Evolutionary conservation across 2,797 vertebrate genomes (phyloP).

Genomic region (Epinephelus coioides): DNA sequence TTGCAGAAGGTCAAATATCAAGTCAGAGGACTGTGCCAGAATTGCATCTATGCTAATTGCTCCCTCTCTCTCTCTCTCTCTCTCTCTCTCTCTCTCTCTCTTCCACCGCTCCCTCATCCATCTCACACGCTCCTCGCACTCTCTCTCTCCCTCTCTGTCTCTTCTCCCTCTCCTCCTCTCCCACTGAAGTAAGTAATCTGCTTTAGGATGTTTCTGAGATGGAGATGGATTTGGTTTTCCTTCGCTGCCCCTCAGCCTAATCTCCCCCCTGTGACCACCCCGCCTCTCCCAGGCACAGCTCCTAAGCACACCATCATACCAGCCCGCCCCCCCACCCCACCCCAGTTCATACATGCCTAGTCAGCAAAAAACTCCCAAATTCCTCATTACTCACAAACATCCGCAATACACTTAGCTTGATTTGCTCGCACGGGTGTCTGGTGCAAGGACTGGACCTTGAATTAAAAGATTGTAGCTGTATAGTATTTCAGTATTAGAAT

Average conservation of each 20-base stretch:
- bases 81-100: slow-evolving; percentile 45
- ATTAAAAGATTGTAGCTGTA: slow-evolving; percentile 57
- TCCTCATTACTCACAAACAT: slow-evolving; percentile 84
- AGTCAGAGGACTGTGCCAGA: slow-evolving; percentile 83
- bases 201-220: slow-evolving; percentile 86
- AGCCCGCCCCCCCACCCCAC: not conserved
- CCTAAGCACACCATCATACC: slow-evolving; percentile 81
- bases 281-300: slow-evolving; percentile 66
- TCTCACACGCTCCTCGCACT: slow-evolving; percentile 59
- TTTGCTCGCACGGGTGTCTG: slow-evolving; percentile 68
- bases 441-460: slow-evolving; percentile 57
- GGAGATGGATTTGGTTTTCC: slow-evolving; percentile 85
- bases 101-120: slow-evolving; percentile 61
- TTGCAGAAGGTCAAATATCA: slow-evolving; percentile 86
- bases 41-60: slow-evolving; percentile 87
- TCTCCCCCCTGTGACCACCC: slow-evolving; percentile 82
- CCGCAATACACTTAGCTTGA: slow-evolving; percentile 83
- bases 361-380: slow-evolving; percentile 83
- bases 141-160: slow-evolving; percentile 23
- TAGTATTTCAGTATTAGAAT: slow-evolving; percentile 35
- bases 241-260: slow-evolving; percentile 81
- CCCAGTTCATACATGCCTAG: slow-evolving; percentile 58
- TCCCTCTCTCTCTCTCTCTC: slow-evolving; percentile 55
- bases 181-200: slow-evolving; percentile 83
- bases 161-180: slow-evolving; percentile 42